phyloP scores from a whole-genome alignment of 2,113 vertebrate species.

The Pelusios castaneus region DNA sequence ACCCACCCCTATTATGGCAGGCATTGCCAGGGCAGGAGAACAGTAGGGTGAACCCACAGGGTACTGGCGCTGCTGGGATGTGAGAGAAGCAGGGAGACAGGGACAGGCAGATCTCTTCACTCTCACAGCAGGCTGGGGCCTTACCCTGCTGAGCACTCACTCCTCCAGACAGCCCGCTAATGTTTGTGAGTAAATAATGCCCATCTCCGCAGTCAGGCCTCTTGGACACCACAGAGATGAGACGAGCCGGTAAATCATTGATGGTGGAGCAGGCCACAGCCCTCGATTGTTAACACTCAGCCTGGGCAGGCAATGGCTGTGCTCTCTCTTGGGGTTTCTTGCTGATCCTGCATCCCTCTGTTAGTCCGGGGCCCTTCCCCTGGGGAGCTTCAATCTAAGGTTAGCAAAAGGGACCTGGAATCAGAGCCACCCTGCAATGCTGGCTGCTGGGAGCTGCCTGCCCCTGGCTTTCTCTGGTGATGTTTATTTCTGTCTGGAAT shows the following conservation, averaged over 20 bases:
- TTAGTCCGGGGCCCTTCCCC: background rate
- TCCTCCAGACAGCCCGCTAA: background rate
- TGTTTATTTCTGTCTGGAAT: background rate
- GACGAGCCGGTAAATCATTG: background rate
- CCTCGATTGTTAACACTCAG: background rate
- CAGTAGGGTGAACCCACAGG: background rate
- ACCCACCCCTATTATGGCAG: background rate
- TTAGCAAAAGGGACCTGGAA: background rate
- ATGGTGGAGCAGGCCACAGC: background rate
- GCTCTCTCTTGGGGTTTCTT: background rate
- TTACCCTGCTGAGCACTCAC: background rate
- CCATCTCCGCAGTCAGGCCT: background rate
- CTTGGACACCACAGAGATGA: background rate
- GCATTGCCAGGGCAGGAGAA: background rate
- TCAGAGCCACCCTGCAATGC: accelerated
- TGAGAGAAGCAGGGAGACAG: background rate
- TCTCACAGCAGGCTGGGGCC: too few relatives aligned
- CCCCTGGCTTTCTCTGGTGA: accelerated
- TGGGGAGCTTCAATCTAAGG: background rate
- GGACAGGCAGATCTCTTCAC: background rate
- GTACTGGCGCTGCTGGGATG: background rate
- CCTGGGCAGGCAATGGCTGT: background rate
- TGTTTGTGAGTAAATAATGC: background rate
- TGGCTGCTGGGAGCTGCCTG: too few relatives aligned
- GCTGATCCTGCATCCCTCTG: background rate